phyloP scores from a whole-genome alignment of 2,113 vertebrate genomes.

The Uria aalge region DNA sequence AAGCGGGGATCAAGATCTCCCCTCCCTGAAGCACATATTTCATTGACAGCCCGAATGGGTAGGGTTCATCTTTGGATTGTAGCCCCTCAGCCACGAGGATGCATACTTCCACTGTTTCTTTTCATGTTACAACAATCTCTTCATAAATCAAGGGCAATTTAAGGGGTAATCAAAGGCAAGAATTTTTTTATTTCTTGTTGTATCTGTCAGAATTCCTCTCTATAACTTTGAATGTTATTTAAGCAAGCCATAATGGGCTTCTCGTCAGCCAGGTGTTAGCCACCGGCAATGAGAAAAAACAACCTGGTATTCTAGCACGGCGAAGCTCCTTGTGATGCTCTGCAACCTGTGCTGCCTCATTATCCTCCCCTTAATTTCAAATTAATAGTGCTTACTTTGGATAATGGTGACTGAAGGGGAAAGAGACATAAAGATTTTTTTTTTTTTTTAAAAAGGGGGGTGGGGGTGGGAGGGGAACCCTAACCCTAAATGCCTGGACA shows the following conservation, averaged over 20 bases:
- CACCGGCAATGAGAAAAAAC: not conserved
- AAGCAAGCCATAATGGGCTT: not conserved
- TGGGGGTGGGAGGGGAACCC: accelerated
- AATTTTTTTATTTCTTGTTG: not conserved
- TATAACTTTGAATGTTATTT: not conserved
- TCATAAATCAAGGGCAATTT: not conserved
- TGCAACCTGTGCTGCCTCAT: not conserved
- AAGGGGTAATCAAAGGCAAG: not conserved
- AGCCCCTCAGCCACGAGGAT: not conserved
- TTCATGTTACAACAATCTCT: not conserved
- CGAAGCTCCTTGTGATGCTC: not conserved
- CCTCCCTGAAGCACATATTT: not conserved
- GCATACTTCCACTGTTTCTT: not conserved
- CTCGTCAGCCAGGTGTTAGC: not conserved
- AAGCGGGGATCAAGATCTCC: not conserved
- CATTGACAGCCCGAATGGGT: not conserved
- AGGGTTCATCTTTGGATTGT: not conserved
- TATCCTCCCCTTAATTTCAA: not conserved
- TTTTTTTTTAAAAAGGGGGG: too few relatives aligned
- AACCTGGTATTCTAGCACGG: not conserved
- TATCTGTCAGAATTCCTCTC: not conserved
- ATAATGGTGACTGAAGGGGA: not conserved
- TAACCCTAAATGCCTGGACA: not conserved
- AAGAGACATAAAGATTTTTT: not conserved
- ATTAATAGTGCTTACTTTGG: not conserved